Base-by-base conservation (phyloP, 2,888 invertebrate genomes). In the Sinotaia quadrata region DNA sequence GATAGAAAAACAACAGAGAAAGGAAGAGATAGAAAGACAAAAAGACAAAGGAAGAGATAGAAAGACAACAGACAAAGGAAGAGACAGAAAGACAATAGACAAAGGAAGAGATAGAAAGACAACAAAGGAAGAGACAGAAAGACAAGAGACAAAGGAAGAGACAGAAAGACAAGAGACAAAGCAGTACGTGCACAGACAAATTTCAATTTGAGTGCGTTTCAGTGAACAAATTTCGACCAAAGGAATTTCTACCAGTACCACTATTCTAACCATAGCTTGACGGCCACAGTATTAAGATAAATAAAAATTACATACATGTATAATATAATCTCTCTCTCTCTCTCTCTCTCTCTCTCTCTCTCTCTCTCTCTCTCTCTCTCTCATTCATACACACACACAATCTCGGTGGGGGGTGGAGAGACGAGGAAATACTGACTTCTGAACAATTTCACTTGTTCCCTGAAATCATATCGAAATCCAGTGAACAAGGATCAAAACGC, bases 321-420 rank as follows among this genome's bases (percentile, higher is more conserved):
- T n/a, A n/a, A n/a, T n/a, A n/a, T n/a, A n/a, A n/a, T n/a, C 37
- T 65, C 33, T 63, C 7, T 33, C 37, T 52, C 1, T 5, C 47
- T 33, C 12, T 36, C 24, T 61, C 33, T 29, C 54, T 44, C 41
- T 56, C 56, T 65, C 29, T 37, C 33, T 29, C 56, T 41, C 29
- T 41, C 10, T 34, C 36, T 41, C 44, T 41, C 37, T 36, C 15
- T 56, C 12, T 52, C 52, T 63, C 36, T 63, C 21, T 2, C 37
- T 24, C 27, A 8, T 24, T 41, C n/a, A 54, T 27, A 0, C 47
- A 27, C 57, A 2, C 57, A 37, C 33, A 1, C 36, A 10, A 0
- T 0, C 1, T 0, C 29, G n/a, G n/a, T n/a, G n/a, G n/a, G n/a
- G n/a, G n/a, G n/a, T n/a, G n/a, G n/a, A n/a, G n/a, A n/a, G n/a